These are phyloP conservation scores for Drosophila prosaltans DNA, from an alignment of 1,140 invertebrate species.

Conservation along the genomic window DNA sequence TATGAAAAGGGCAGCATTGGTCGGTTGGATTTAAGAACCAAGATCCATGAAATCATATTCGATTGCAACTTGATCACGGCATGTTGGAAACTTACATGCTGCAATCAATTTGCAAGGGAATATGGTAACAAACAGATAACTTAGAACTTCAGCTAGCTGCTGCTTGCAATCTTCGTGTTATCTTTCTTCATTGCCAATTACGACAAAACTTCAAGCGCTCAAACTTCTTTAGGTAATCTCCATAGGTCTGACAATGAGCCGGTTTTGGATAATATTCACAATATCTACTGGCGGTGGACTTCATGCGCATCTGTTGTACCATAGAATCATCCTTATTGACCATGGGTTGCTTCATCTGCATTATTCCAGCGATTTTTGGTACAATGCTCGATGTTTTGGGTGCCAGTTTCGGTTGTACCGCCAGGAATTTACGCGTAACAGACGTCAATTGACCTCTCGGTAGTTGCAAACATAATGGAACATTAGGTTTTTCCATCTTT, in stretches of 20 bases:
- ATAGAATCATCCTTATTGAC: not conserved
- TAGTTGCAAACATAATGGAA: not conserved
- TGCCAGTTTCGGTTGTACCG: not conserved
- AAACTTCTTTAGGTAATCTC: not conserved
- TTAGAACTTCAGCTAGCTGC: not conserved
- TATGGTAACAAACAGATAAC: not conserved
- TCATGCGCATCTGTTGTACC: not conserved
- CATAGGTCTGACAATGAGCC: not conserved
- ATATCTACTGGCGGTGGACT: not conserved
- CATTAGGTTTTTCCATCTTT: not conserved
- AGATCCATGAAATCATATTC: not conserved
- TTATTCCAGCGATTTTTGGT: not conserved
- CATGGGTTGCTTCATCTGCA: not conserved
- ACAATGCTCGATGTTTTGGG: not conserved
- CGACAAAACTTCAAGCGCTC: conserved; percentile 14
- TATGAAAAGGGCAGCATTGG: not conserved
- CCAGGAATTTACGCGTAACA: not conserved
- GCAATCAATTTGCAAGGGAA: not conserved
- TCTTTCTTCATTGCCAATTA: not conserved
- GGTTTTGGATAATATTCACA: not conserved
- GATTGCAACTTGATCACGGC: conserved; percentile 21
- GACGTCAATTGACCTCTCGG: not conserved
- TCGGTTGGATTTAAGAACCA: not conserved
- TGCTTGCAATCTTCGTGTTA: not conserved
- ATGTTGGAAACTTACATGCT: not conserved